Evolutionary conservation across 2,113 vertebrate species (phyloP).

Genomic region (Stegostoma tigrinum): DNA sequence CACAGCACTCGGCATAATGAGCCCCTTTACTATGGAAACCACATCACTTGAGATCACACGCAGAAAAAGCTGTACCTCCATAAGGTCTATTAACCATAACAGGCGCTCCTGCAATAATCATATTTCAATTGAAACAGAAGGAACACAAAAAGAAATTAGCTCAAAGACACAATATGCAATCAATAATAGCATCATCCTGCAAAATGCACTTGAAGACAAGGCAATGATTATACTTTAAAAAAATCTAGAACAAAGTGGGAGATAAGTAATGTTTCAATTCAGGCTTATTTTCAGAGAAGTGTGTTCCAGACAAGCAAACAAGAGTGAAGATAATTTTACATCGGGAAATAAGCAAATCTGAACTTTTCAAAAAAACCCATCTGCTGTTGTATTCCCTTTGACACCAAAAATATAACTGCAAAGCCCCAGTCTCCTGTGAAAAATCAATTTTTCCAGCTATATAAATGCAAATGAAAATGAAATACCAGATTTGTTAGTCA

Average conservation of each 20-base stretch:
- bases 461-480: neutral
- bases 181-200: neutral
- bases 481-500: neutral
- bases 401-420: neutral
- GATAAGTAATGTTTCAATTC: neutral
- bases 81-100: conserved; percentile 96
- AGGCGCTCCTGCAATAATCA: conserved; percentile 73
- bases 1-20: neutral
- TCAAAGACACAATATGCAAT: neutral
- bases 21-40: conserved; percentile 43
- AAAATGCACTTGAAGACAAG: fast-evolving
- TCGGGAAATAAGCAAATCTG: neutral
- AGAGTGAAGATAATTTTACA: neutral
- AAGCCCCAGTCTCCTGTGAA: neutral
- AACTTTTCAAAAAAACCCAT: neutral
- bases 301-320: neutral
- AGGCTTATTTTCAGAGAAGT: neutral
- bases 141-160: neutral
- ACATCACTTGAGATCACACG: conserved; percentile 41
- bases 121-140: conserved; percentile 37
- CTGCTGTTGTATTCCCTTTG: neutral
- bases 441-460: neutral
- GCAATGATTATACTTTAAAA: neutral
- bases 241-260: neutral
- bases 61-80: conserved; percentile 79